phyloP scores from a whole-genome alignment of 2,113 vertebrate species.

The Monopterus albus region DNA sequence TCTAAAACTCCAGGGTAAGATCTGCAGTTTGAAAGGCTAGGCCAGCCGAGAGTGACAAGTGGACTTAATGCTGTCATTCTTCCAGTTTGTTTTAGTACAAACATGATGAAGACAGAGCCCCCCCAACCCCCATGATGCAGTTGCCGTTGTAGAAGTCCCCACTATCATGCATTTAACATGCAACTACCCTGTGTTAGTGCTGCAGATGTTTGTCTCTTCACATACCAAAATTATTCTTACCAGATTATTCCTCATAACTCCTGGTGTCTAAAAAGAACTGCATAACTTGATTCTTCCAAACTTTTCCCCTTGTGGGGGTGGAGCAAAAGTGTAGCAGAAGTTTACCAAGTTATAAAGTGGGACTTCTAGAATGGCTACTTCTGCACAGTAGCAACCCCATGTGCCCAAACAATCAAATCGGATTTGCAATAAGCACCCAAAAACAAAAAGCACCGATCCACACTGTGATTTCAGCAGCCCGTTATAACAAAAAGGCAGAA shows the following conservation, averaged over 20 bases:
- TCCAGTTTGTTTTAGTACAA: conserved; percentile 58
- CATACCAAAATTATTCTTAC: conserved; percentile 53
- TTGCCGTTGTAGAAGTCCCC: conserved; percentile 62
- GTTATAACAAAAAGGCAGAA: conserved; percentile 12
- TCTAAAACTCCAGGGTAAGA: conserved; percentile 54
- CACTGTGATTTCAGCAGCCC: conserved; percentile 81
- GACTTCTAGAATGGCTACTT: conserved; percentile 67
- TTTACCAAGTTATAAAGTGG: conserved; percentile 38
- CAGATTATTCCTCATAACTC: conserved; percentile 41
- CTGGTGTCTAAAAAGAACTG: conserved; percentile 46
- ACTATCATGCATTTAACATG: conserved; percentile 21
- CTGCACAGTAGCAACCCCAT: conserved; percentile 68
- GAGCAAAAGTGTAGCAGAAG: conserved; percentile 73
- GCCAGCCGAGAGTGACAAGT: conserved; percentile 35
- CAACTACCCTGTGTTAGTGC: conserved; percentile 54
- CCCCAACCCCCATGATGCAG: conserved; percentile 40
- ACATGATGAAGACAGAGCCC: conserved; percentile 21
- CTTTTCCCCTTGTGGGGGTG: conserved; percentile 20
- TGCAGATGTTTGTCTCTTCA: conserved; percentile 41
- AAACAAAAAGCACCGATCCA: conserved; percentile 72
- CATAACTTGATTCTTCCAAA: conserved; percentile 65
- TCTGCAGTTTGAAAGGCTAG: conserved; percentile 45
- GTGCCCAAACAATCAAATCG: conserved; percentile 64
- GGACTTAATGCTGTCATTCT: conserved; percentile 49
- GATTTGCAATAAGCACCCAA: conserved; percentile 75